Conservation (phyloP, 2,797 vertebrate species). For the Gobio occitaniae region DNA sequence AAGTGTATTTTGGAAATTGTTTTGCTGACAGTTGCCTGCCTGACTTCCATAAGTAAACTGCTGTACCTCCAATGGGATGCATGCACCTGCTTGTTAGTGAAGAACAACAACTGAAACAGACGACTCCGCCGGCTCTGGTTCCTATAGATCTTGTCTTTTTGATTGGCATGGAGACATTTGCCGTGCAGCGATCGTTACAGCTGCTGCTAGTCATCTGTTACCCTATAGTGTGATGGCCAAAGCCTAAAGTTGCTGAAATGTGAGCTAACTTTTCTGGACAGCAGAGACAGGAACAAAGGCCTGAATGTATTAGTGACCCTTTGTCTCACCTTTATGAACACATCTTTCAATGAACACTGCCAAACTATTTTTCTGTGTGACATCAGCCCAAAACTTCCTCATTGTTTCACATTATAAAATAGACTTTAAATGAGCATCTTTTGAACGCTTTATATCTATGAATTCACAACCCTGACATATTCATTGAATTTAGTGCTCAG, state of each 20-base stretch:
- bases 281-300: neutral
- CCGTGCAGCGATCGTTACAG: neutral
- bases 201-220: conserved; percentile 3
- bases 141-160: conserved; percentile 24
- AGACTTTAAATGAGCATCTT: conserved; percentile 1
- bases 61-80: conserved; percentile 32
- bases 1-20: conserved; percentile 41
- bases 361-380: neutral
- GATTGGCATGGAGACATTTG: conserved; percentile 35
- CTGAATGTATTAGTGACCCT: neutral
- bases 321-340: conserved; percentile 13
- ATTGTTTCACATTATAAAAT: neutral
- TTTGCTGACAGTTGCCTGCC: conserved; percentile 47
- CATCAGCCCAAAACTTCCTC: neutral
- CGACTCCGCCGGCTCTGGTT: neutral
- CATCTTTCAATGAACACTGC: neutral
- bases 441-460: neutral
- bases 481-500: neutral
- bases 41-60: conserved; percentile 39
- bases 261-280: neutral
- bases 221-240: neutral
- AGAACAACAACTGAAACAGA: conserved; percentile 31
- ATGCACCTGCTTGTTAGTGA: conserved; percentile 49
- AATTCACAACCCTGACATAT: neutral
- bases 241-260: conserved; percentile 9